These are phyloP conservation scores for Atta texana DNA, from an alignment of 1,140 invertebrate genomes.

Conservation along the genomic window DNA sequence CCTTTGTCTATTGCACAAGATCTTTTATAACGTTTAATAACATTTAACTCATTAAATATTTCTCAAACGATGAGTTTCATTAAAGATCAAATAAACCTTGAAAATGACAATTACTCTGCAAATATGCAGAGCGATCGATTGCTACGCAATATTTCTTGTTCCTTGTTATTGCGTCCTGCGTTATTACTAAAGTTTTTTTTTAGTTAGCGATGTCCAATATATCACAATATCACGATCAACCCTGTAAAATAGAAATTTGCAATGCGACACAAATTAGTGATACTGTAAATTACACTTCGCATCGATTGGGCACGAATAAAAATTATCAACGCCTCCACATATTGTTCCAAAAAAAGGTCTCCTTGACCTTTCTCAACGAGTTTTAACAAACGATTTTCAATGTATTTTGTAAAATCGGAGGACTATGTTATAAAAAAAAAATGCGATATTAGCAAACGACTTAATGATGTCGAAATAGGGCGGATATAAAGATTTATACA, in stretches of 20 bases:
- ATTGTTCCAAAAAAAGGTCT: slow-evolving; percentile 26
- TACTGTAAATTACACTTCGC: slow-evolving; percentile 21
- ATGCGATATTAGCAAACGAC: background rate
- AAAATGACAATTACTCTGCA: background rate
- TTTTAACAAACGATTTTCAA: background rate
- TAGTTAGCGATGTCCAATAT: background rate
- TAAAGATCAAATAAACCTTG: background rate
- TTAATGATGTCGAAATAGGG: slow-evolving; percentile 33
- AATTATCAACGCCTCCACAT: slow-evolving; percentile 13
- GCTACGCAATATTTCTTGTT: background rate
- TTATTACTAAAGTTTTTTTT: slow-evolving; percentile 28
- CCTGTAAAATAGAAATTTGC: slow-evolving; percentile 14
- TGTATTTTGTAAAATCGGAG: slow-evolving; percentile 28
- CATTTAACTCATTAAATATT: background rate
- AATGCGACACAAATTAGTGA: background rate
- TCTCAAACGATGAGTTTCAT: background rate
- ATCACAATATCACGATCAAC: background rate
- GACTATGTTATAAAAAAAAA: background rate
- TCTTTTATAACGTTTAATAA: no score
- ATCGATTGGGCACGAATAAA: slow-evolving; percentile 24
- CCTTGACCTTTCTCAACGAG: slow-evolving; percentile 7
- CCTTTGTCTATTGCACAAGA: background rate
- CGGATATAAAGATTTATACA: background rate
- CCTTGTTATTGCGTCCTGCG: background rate
- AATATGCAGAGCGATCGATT: slow-evolving; percentile 15